Evolutionary conservation across 2,113 vertebrate species (phyloP).

Genomic region (Rhinolophus sinicus): DNA sequence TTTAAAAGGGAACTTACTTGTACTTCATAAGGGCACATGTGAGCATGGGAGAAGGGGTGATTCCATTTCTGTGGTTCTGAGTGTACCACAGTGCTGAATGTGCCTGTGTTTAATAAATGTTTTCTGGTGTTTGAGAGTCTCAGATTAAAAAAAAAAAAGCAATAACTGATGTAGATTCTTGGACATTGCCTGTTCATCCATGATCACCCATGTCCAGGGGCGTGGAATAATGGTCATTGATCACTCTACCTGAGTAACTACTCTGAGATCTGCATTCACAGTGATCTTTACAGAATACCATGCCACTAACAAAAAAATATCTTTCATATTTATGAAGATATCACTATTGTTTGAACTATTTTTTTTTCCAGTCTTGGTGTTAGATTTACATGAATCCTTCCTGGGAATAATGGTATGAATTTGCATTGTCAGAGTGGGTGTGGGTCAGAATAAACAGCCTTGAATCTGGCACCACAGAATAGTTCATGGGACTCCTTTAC

Average conservation of each 20-base stretch:
- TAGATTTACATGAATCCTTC: neutral
- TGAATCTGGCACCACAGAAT: neutral
- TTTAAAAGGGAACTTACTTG: neutral
- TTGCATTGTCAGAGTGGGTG: neutral
- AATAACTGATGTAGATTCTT: neutral
- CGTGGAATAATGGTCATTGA: neutral
- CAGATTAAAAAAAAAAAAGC: neutral
- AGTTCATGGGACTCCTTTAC: neutral
- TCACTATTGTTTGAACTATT: neutral
- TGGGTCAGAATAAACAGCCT: neutral
- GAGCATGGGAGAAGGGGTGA: neutral
- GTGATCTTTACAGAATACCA: neutral
- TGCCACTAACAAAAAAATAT: neutral
- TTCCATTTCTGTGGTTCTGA: neutral
- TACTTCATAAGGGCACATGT: neutral
- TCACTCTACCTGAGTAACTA: neutral
- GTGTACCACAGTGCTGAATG: neutral
- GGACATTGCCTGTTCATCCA: neutral
- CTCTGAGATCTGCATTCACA: neutral
- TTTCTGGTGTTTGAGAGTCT: conserved; percentile 19
- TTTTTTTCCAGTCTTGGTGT: neutral
- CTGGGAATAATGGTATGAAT: neutral
- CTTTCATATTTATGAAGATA: neutral
- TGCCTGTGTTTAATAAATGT: neutral
- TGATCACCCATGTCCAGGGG: neutral